Percentiles rank a stretch among this genome's conserved stretches.
These are phyloP conservation scores for Meles meles DNA, from an alignment of 2,113 vertebrate species.

Conservation along the genomic window DNA sequence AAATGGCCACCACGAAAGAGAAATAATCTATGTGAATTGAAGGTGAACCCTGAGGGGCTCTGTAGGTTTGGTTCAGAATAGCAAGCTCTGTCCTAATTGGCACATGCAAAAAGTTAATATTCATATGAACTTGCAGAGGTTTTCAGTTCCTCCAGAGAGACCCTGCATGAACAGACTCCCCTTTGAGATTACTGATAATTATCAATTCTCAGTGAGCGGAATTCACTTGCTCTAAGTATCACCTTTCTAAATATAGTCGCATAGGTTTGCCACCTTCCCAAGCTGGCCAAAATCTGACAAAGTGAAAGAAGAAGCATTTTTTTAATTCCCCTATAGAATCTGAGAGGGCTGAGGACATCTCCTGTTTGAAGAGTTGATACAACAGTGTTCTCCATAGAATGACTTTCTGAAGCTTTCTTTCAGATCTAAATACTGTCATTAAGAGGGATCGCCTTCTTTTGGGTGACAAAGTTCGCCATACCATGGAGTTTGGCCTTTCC, in stretches of 20 bases:
- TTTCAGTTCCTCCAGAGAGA: slow-evolving; percentile 1
- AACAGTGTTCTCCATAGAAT: neutral
- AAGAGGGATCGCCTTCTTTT: neutral
- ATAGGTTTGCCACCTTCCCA: neutral
- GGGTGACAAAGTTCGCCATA: neutral
- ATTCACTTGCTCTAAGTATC: slow-evolving; percentile 3
- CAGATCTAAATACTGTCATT: neutral
- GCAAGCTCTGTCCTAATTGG: neutral
- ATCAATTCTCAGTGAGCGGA: slow-evolving; percentile 44
- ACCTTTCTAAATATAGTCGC: slow-evolving; percentile 59
- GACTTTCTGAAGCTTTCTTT: neutral
- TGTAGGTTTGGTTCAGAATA: neutral
- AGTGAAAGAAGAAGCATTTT: neutral
- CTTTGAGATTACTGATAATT: slow-evolving; percentile 63
- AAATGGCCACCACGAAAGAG: neutral
- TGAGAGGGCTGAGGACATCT: neutral
- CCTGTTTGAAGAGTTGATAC: neutral
- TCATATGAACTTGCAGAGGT: slow-evolving; percentile 13
- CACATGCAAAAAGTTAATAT: slow-evolving; percentile 11
- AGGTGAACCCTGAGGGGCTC: neutral
- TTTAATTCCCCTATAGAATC: neutral
- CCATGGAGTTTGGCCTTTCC: neutral
- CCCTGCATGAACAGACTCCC: slow-evolving; percentile 3
- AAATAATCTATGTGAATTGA: neutral
- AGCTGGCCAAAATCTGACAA: neutral